Evolutionary conservation across 2,888 invertebrate genomes (phyloP).

Genomic region (Trichopoda pennipes): DNA sequence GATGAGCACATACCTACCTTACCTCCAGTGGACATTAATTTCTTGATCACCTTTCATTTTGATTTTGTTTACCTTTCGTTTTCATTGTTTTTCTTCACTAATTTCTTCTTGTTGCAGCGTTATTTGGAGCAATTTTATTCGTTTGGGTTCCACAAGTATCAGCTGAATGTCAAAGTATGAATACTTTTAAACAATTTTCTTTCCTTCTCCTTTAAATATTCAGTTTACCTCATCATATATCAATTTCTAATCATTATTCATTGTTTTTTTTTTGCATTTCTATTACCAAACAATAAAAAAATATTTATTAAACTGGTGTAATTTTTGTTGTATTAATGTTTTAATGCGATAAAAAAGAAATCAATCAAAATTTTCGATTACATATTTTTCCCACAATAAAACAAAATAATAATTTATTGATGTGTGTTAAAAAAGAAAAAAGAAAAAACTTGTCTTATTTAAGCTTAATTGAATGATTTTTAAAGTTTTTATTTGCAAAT

Average conservation of each 20-base stretch:
- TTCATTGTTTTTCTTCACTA: slow-evolving; percentile 71
- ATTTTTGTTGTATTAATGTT: slow-evolving; percentile 42
- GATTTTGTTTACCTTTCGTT: slow-evolving; percentile 51
- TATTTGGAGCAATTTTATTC: slow-evolving; percentile 81
- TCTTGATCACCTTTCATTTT: slow-evolving; percentile 32
- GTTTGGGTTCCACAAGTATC: slow-evolving; percentile 81
- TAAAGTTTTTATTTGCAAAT: slow-evolving; percentile 49
- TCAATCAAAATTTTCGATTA: slow-evolving; percentile 55
- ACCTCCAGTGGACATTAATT: not conserved
- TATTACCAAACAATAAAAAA: slow-evolving; percentile 61
- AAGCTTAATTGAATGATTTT: slow-evolving; percentile 54
- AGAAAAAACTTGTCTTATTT: slow-evolving; percentile 45
- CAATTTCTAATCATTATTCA: slow-evolving; percentile 60
- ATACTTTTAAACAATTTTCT: slow-evolving; percentile 69
- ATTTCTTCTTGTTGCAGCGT: slow-evolving; percentile 79
- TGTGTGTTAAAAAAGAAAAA: slow-evolving; percentile 26
- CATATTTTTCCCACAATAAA: slow-evolving; percentile 55
- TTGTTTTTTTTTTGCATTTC: slow-evolving; percentile 55
- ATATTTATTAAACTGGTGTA: slow-evolving; percentile 52
- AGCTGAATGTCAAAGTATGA: slow-evolving; percentile 85
- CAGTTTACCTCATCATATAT: slow-evolving; percentile 55
- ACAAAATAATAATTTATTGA: slow-evolving; percentile 30
- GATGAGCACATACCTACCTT: slow-evolving; percentile 9
- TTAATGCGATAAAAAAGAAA: slow-evolving; percentile 56
- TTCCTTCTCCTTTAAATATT: slow-evolving; percentile 43